Evolutionary conservation across 2,797 vertebrate genomes (phyloP).

Genomic region (Poeciliopsis turneri): DNA sequence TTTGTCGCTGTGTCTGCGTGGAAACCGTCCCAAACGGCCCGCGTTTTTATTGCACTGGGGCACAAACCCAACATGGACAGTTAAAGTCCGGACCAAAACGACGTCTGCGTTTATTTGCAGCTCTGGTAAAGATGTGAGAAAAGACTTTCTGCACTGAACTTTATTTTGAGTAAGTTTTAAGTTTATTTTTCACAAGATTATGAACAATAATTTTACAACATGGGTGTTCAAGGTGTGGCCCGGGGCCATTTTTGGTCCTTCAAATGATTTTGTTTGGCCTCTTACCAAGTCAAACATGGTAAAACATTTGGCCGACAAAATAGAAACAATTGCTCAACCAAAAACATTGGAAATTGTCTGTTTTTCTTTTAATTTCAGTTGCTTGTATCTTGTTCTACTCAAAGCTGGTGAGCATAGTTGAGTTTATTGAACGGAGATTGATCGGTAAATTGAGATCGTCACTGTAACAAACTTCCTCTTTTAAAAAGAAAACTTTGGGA

Average conservation of each 20-base stretch:
- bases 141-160: neutral
- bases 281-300: no score
- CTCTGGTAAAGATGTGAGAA: conserved; percentile 2
- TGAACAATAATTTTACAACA: neutral
- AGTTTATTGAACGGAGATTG: neutral
- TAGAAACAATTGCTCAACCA: no score
- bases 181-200: neutral
- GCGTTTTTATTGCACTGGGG: neutral
- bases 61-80: neutral
- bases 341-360: no score
- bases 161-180: neutral
- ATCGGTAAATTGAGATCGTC: neutral
- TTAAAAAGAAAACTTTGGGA: neutral
- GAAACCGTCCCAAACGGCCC: conserved; percentile 21
- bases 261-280: no score
- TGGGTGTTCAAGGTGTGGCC: no score
- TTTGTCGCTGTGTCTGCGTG: conserved; percentile 71
- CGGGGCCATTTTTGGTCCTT: no score
- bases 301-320: no score
- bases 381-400: neutral
- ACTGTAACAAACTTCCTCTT: neutral
- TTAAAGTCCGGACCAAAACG: neutral
- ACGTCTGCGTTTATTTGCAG: neutral
- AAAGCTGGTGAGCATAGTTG: neutral
- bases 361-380: no score